Evolutionary conservation across 2,797 vertebrate genomes (phyloP).

Genomic region (Alosa sapidissima): DNA sequence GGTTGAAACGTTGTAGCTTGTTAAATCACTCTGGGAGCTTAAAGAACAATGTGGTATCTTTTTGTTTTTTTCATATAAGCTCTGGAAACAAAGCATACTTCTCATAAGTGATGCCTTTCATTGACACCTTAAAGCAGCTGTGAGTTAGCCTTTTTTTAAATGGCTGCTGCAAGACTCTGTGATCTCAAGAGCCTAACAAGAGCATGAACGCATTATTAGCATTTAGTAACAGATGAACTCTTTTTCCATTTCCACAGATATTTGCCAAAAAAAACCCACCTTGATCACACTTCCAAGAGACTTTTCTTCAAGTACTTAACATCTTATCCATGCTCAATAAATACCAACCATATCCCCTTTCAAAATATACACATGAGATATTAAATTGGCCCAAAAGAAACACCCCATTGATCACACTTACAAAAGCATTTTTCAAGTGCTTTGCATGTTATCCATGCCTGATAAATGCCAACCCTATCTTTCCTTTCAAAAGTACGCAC

Average conservation of each 20-base stretch:
- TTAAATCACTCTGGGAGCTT: too few relatives aligned
- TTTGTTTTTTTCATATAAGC: too few relatives aligned
- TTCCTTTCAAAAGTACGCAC: conserved; percentile 44
- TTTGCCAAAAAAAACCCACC: conserved; percentile 16
- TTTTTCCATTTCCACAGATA: conserved; percentile 2
- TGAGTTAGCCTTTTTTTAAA: not conserved
- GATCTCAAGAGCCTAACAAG: not conserved
- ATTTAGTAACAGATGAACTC: conserved; percentile 33
- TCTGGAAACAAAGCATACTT: not conserved
- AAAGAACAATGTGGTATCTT: too few relatives aligned
- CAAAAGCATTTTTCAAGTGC: conserved; percentile 56
- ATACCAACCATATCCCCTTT: conserved; percentile 55
- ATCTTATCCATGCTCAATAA: conserved; percentile 60
- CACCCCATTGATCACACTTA: conserved; percentile 36
- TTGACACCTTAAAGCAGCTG: not conserved
- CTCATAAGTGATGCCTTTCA: not conserved
- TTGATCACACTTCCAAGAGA: conserved; percentile 44
- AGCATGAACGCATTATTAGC: conserved; percentile 9
- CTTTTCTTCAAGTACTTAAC: conserved; percentile 54
- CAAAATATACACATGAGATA: conserved; percentile 53
- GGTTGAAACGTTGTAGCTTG: too few relatives aligned
- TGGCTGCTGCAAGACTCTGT: not conserved
- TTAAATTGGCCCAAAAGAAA: conserved; percentile 53
- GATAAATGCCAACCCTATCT: conserved; percentile 61
- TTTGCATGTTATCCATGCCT: conserved; percentile 52